Conservation (phyloP, 2,113 vertebrate genomes). For the Excalfactoria chinensis region DNA sequence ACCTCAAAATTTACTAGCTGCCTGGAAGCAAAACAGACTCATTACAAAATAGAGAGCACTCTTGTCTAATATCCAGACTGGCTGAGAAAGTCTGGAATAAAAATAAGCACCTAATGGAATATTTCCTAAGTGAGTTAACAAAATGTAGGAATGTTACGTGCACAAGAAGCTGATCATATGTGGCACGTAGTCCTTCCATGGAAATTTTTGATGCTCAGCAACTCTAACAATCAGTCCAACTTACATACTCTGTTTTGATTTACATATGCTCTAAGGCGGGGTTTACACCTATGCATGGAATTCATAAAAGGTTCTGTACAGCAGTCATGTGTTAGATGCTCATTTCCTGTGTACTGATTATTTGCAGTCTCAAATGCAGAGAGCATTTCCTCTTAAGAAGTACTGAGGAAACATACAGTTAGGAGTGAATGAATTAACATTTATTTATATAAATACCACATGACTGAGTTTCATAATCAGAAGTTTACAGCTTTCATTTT, state of each 20-base stretch:
- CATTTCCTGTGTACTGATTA: not conserved
- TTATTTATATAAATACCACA: not conserved
- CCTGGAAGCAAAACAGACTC: conserved; percentile 51
- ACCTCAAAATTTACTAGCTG: conserved; percentile 58
- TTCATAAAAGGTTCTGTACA: not conserved
- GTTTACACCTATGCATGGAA: not conserved
- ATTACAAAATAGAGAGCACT: conserved; percentile 10
- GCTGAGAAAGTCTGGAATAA: conserved; percentile 21
- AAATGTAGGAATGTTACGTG: not conserved
- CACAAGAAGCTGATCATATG: not conserved
- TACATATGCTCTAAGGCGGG: not conserved
- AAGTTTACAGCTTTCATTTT: not conserved
- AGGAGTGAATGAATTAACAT: not conserved
- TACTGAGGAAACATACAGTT: not conserved
- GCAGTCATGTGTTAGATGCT: not conserved
- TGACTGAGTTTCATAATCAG: not conserved
- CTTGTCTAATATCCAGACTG: conserved; percentile 19
- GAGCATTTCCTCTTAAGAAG: not conserved
- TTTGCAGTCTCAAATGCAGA: not conserved
- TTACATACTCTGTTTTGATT: not conserved
- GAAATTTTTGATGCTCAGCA: not conserved
- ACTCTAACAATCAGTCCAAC: not conserved
- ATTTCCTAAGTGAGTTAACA: conserved; percentile 24
- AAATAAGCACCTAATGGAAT: not conserved
- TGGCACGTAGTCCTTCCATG: not conserved